Evolutionary conservation across 1,140 invertebrate genomes (phyloP), one percentile per base, ranked within the genome.

Genomic region (Cherax destructor): DNA sequence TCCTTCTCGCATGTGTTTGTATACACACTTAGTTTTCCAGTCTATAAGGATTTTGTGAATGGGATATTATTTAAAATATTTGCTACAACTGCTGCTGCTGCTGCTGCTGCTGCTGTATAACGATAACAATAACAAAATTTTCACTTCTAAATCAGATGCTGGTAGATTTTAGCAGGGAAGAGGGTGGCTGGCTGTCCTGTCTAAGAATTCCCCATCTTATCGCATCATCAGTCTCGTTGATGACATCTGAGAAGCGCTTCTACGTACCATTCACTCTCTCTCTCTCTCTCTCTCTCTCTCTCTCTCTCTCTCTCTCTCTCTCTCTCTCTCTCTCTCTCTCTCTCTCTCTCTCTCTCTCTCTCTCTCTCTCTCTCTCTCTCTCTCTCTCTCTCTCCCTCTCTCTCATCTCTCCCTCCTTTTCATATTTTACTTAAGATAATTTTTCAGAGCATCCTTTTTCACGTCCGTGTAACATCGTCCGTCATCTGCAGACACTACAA

Each of bases 311-410:
- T 41, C 30, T 41, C 30, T 41, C 72, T 41, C 30, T 74, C 72
- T 74, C 72, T 41, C 72, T 74, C 30, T 74, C 72, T 74, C 72
- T 74, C 30, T 74, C 72, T 41, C 30, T 74, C 30, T 74, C 72
- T 74, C 72, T 74, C 72, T 74, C 72, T 41, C 72, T 76, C 30
- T 76, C 18, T 76, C 72, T 76, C 72, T 76, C 72, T 41, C 72
- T 76, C 30, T 76, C 18, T 76, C 72, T 76, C 30, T 76, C 72
- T 41, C 72, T 76, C 30, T 76, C 18, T 76, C 72, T 76, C 30
- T 76, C 72, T 41, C 30, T 76, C 30, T 76, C 30, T 41, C 30
- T 41, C 30, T 41, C 72, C 4, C 30, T 3, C 30, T 41, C 30
- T 41, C 18, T 41, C 30, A 41, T 41, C 72, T 4, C 30, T 76